phyloP scores from a whole-genome alignment of 2,797 vertebrate genomes.

The Alauda arvensis region DNA sequence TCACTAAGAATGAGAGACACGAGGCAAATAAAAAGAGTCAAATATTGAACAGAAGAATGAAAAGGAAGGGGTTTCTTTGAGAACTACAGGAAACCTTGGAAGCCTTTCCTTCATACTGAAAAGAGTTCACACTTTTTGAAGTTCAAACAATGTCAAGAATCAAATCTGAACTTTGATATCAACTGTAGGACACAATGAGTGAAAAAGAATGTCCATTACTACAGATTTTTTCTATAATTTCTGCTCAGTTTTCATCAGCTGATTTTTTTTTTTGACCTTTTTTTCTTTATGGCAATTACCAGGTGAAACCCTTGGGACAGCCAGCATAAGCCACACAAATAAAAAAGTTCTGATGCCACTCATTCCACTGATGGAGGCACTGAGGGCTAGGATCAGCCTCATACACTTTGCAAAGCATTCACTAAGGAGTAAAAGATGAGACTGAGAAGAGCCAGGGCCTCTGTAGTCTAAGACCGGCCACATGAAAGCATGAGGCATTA shows the following conservation, averaged over 20 bases:
- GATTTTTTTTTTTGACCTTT: background rate
- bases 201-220: background rate
- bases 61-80: background rate
- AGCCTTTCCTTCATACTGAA: background rate
- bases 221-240: background rate
- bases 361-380: background rate
- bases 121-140: background rate
- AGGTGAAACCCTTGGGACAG: background rate
- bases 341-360: background rate
- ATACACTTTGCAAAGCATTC: background rate
- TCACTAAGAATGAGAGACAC: background rate
- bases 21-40: slow-evolving; percentile 1
- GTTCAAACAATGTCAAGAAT: background rate
- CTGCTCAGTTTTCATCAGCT: background rate
- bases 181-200: background rate
- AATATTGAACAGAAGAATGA: background rate
- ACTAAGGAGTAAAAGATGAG: background rate
- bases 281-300: background rate
- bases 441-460: background rate
- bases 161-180: background rate
- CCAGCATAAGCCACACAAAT: background rate
- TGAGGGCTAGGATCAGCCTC: background rate
- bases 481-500: background rate
- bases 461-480: fast-evolving
- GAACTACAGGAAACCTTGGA: background rate